These are phyloP conservation scores for Saturnia pavonia DNA, from an alignment of 2,888 invertebrate genomes.

Conservation along the genomic window DNA sequence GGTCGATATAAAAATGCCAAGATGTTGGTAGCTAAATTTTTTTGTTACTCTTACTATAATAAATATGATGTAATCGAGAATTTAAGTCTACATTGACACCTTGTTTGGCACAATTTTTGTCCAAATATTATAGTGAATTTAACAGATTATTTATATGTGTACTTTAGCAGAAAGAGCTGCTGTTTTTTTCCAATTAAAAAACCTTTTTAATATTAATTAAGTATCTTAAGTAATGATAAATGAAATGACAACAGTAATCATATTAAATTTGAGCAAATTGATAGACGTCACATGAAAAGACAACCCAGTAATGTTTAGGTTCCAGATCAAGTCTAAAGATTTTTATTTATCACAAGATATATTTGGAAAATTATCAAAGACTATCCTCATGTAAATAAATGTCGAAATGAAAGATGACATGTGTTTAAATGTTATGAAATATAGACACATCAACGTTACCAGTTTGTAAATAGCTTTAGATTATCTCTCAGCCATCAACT, in stretches of 20 bases:
- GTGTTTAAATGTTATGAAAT: slow-evolving; percentile 15
- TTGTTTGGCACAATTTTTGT: not conserved
- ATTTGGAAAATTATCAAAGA: not conserved
- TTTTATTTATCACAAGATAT: not conserved
- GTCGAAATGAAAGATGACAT: slow-evolving; percentile 4
- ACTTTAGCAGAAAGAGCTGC: not conserved
- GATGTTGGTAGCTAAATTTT: not conserved
- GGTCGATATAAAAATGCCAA: not conserved
- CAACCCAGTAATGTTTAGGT: not conserved
- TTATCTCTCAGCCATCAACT: slow-evolving; percentile 21
- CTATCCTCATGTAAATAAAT: not conserved
- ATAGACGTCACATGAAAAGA: not conserved
- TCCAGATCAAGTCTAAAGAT: not conserved
- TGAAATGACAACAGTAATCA: not conserved
- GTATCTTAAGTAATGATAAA: not conserved
- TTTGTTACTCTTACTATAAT: not conserved
- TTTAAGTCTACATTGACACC: not conserved
- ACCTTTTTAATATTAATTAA: not conserved
- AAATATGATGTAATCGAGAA: not conserved
- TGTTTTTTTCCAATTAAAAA: not conserved
- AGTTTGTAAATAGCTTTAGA: slow-evolving; percentile 12
- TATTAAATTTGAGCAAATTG: not conserved
- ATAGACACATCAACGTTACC: slow-evolving; percentile 11
- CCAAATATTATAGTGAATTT: not conserved
- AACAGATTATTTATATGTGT: not conserved